A percentile compares a stretch with the other conserved stretches of the same genome.
Evolutionary conservation across 2,113 vertebrate genomes (phyloP).

Genomic region (Lagopus muta): DNA sequence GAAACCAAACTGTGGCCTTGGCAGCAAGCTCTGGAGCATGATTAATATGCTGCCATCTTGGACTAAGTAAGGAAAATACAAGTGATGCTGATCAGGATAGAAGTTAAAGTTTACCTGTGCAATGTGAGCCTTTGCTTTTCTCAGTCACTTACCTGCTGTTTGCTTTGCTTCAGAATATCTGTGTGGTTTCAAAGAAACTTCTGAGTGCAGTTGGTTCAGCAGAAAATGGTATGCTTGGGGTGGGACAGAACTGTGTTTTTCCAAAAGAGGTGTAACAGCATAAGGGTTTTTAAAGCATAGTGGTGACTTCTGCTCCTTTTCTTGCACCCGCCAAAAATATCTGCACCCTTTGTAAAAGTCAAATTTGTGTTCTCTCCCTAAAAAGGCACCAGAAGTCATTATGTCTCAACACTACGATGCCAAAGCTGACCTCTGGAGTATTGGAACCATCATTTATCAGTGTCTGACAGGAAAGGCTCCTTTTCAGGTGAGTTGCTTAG

Average conservation of each 20-base stretch:
- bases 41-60: background rate
- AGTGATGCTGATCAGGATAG: background rate
- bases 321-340: background rate
- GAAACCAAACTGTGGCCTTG: constrained; percentile 4
- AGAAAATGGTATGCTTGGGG: background rate
- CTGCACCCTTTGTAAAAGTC: background rate
- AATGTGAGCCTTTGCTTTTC: background rate
- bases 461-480: constrained; percentile 96
- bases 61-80: background rate
- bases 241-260: background rate
- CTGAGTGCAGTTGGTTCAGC: background rate
- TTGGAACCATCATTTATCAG: constrained; percentile 96
- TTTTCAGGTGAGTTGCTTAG: constrained; percentile 86
- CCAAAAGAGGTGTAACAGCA: background rate
- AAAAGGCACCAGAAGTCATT: constrained; percentile 96
- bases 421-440: constrained; percentile 98
- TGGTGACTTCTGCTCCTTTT: background rate
- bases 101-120: background rate
- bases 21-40: background rate
- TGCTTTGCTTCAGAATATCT: background rate
- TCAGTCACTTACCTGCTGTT: background rate
- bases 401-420: constrained; percentile 98
- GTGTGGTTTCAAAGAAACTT: background rate
- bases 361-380: background rate
- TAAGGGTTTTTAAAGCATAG: background rate